Percentiles rank a stretch among this genome's conserved stretches.
Evolutionary conservation across 2,888 invertebrate species (phyloP).

Genomic region (Criorhina ranunculi): DNA sequence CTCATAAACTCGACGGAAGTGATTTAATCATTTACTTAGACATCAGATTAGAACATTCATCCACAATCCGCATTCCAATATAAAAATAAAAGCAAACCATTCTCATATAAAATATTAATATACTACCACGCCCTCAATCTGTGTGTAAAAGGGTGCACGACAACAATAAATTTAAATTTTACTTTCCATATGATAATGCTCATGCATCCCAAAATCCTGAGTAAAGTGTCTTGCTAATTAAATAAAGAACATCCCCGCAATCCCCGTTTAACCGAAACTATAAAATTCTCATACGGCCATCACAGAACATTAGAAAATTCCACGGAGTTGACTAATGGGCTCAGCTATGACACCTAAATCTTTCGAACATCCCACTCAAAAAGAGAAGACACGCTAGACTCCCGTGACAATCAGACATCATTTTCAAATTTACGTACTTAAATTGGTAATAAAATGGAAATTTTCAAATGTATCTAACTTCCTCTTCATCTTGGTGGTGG

Average conservation of each 20-base stretch:
- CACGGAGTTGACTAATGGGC: slow-evolving; percentile 57
- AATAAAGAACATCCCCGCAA: slow-evolving; percentile 56
- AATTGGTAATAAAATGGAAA: slow-evolving; percentile 73
- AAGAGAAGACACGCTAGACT: too few species aligned
- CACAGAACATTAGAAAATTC: slow-evolving; percentile 45
- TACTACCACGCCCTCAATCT: neutral
- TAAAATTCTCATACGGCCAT: slow-evolving; percentile 29
- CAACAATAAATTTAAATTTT: slow-evolving; percentile 34
- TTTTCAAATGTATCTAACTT: slow-evolving; percentile 42
- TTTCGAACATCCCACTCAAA: slow-evolving; percentile 41
- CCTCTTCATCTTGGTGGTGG: neutral
- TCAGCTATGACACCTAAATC: slow-evolving; percentile 59
- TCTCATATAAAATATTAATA: too few species aligned
- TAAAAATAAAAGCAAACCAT: too few species aligned
- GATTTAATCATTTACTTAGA: too few species aligned
- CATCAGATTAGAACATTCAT: too few species aligned
- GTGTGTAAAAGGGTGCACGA: slow-evolving; percentile 21
- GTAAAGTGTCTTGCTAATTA: slow-evolving; percentile 61
- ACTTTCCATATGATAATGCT: neutral
- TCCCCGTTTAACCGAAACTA: slow-evolving; percentile 15
- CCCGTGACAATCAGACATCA: slow-evolving; percentile 41
- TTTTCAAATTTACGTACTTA: slow-evolving; percentile 64
- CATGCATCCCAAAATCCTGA: slow-evolving; percentile 3
- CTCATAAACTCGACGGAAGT: too few species aligned
- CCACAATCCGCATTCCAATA: too few species aligned